Evolutionary conservation across 2,797 vertebrate genomes (phyloP), one percentile per base, ranked within the genome.

Genomic region (Sitta carolinensis): DNA sequence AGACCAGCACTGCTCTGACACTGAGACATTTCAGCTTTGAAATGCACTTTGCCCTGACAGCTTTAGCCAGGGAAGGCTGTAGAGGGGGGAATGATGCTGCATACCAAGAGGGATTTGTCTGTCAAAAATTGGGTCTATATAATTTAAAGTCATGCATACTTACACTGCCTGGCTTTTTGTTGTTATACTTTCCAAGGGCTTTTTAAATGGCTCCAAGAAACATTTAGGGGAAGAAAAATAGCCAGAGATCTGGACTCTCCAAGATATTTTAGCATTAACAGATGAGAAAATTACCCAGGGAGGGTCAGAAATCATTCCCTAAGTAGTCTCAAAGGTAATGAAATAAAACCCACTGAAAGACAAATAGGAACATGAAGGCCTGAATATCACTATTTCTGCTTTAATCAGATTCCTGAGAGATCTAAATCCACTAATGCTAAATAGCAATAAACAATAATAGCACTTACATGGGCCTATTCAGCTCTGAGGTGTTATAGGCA

Each of bases 391-490:
- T 81, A 78, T 81, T 95, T 67, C 73, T 94, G 61, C 70, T 88
- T 79, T 82, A 95, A 90, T 88, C 29, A 0, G 13, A 63, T 92
- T 89, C 77, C 59, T 40, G 11, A 81, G 95, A 87, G 57, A 92
- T 21, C 74, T 84, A 82, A 83, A 88, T 55, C 66, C 80, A 89
- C 79, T 86, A 87, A 92, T 52, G 38, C 34, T 89, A 94, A 95
- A 89, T 81, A 95, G 77, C 62, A 91, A 93, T 92, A 92, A 93
- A 93, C 84, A 95, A 70, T 90, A 90, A 92, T 78, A 89, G 69
- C 84, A 63, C 66, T 95, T 95, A 84, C 34, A 58, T 9, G 27
- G 59, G 81, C 55, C 92, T 92, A 61, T 69, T 87, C 84, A 85
- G 70, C 69, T 86, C 52, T 36, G 61, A 84, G 74, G 27, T 67